These are phyloP conservation scores for Rhinella marina DNA, from an alignment of 2,797 vertebrate genomes.

Conservation along the genomic window DNA sequence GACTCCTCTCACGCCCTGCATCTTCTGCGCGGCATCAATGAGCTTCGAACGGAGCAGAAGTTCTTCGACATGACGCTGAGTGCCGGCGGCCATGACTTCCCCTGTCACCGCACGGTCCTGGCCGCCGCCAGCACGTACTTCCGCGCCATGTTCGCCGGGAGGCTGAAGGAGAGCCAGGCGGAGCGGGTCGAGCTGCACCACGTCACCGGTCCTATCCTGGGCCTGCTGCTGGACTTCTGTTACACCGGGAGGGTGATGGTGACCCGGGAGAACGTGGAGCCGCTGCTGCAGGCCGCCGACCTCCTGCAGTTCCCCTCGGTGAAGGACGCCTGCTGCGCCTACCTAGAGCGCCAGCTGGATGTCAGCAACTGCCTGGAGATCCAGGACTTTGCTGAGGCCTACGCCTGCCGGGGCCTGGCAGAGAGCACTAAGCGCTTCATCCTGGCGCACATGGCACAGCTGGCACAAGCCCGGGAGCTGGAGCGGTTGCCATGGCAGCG, in stretches of 20 bases:
- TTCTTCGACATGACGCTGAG: conserved; percentile 94
- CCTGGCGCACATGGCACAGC: conserved; percentile 89
- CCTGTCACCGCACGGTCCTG: conserved; percentile 93
- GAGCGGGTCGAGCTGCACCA: conserved; percentile 93
- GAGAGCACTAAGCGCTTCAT: conserved; percentile 86
- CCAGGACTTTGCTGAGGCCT: conserved; percentile 97
- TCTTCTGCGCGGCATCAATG: conserved; percentile 90
- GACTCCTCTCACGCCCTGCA: conserved; percentile 92
- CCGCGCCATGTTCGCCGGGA: conserved; percentile 94
- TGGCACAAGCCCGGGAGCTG: conserved; percentile 87
- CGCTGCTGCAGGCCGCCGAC: conserved; percentile 91
- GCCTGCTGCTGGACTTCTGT: conserved; percentile 94
- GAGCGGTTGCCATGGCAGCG: conserved; percentile 86
- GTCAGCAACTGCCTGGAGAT: conserved; percentile 93
- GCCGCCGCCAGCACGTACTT: conserved; percentile 96
- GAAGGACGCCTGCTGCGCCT: conserved; percentile 94
- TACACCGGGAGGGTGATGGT: conserved; percentile 91
- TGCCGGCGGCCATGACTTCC: conserved; percentile 90
- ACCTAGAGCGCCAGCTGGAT: conserved; percentile 91
- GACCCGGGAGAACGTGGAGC: conserved; percentile 90
- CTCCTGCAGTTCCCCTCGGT: conserved; percentile 96
- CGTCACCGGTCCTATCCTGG: conserved; percentile 88
- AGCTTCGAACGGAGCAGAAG: conserved; percentile 89
- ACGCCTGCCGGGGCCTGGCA: conserved; percentile 87
- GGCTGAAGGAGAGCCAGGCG: conserved; percentile 87